A percentile compares a stretch with the other conserved stretches of the same genome.
Conservation (phyloP, 2,888 invertebrate genomes). For the Taenaris catops region DNA sequence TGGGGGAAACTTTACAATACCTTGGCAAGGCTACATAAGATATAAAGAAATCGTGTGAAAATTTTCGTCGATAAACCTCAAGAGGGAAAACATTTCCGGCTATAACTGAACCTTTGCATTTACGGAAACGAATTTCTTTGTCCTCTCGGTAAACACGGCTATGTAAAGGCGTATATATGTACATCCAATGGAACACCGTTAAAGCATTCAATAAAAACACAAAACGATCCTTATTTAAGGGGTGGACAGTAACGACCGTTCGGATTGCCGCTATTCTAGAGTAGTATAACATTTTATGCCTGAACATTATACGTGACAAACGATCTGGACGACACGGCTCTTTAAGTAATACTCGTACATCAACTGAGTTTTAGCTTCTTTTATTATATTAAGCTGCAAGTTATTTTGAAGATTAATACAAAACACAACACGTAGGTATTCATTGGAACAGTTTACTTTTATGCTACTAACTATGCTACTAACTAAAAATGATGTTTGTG, state of each 20-base stretch:
- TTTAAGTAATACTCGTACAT: slow-evolving; percentile 1
- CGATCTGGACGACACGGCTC: slow-evolving; percentile 49
- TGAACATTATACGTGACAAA: slow-evolving; percentile 62
- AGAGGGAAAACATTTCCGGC: no score
- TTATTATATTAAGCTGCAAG: neutral
- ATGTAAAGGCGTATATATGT: neutral
- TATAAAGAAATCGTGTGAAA: no score
- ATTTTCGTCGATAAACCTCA: no score
- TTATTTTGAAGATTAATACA: no score
- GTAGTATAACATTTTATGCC: slow-evolving; percentile 61
- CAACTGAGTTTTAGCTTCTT: slow-evolving; percentile 2
- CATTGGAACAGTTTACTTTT: no score
- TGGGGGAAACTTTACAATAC: no score
- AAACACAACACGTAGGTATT: no score
- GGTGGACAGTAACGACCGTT: slow-evolving; percentile 47
- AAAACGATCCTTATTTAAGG: slow-evolving; percentile 36
- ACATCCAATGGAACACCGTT: slow-evolving; percentile 33
- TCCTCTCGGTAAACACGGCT: slow-evolving; percentile 1
- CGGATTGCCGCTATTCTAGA: slow-evolving; percentile 48
- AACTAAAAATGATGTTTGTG: no score
- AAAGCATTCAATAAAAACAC: slow-evolving; percentile 43
- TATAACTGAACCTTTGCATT: slow-evolving; percentile 6
- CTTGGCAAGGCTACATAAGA: no score
- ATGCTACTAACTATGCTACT: no score
- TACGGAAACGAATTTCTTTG: slow-evolving; percentile 5